phyloP scores from a whole-genome alignment of 1,140 invertebrate species.

The Dreissena polymorpha region DNA sequence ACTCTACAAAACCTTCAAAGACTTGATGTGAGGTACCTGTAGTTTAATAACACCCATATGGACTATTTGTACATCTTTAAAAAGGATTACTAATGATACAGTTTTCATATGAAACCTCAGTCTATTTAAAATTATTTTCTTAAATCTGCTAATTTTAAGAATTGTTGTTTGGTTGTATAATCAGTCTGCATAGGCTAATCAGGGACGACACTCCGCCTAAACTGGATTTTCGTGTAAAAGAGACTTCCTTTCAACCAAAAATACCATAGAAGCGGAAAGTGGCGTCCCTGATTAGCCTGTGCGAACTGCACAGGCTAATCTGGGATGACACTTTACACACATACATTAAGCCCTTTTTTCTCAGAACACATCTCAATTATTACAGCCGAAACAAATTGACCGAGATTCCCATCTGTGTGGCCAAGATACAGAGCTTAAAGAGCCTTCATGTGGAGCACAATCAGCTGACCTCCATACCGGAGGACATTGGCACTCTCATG shows the following conservation, averaged over 20 bases:
- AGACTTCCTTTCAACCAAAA: background rate
- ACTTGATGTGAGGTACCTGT: conserved; percentile 77
- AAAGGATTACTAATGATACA: no score
- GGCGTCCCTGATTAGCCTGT: no score
- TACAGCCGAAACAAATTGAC: conserved; percentile 80
- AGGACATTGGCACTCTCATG: conserved; percentile 77
- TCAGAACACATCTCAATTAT: conserved; percentile 7
- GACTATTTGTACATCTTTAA: background rate
- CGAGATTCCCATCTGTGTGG: conserved; percentile 74
- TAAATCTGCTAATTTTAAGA: background rate
- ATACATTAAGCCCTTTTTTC: no score
- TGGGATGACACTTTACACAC: no score
- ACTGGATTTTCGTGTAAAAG: background rate
- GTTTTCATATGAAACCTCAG: background rate
- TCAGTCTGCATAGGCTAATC: background rate
- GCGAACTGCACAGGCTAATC: no score
- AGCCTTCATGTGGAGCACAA: conserved; percentile 78
- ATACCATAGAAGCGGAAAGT: no score
- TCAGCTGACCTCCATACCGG: conserved; percentile 71
- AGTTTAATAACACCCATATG: background rate
- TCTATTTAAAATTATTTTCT: background rate
- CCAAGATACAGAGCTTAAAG: conserved; percentile 70
- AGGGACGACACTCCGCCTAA: background rate
- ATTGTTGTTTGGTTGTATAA: background rate
- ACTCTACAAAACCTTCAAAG: conserved; percentile 73